Evolutionary conservation across 2,888 invertebrate species (phyloP).

Genomic region (Cheiracanthium punctorium): DNA sequence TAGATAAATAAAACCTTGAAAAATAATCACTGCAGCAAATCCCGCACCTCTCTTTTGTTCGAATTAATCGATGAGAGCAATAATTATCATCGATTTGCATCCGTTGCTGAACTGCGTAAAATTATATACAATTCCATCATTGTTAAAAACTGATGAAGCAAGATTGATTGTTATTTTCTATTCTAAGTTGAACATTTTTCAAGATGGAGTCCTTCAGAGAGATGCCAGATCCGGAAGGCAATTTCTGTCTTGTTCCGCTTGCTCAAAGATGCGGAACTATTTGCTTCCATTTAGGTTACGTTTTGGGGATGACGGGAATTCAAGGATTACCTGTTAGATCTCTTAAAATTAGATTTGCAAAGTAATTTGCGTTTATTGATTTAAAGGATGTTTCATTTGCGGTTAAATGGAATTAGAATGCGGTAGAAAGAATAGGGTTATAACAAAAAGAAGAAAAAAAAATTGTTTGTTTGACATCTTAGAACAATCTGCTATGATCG

Average conservation of each 20-base stretch:
- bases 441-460: too few relatives aligned
- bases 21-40: background rate
- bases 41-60: background rate
- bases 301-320: background rate
- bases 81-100: background rate
- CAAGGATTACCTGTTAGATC: background rate
- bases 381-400: background rate
- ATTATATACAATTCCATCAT: background rate
- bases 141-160: conserved; percentile 1
- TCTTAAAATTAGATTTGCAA: background rate
- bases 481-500: too few relatives aligned
- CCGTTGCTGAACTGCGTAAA: background rate
- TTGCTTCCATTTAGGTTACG: conserved; percentile 15
- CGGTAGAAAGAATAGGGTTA: too few relatives aligned
- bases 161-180: background rate
- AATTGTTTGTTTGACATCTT: too few relatives aligned
- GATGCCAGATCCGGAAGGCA: conserved; percentile 14
- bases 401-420: too few relatives aligned
- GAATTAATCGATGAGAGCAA: background rate
- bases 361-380: background rate
- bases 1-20: background rate
- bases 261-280: conserved; percentile 13
- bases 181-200: background rate
- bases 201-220: background rate
- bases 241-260: conserved; percentile 3